Conservation (phyloP, 2,888 invertebrate genomes). For the Synanthedon vespiformis region DNA sequence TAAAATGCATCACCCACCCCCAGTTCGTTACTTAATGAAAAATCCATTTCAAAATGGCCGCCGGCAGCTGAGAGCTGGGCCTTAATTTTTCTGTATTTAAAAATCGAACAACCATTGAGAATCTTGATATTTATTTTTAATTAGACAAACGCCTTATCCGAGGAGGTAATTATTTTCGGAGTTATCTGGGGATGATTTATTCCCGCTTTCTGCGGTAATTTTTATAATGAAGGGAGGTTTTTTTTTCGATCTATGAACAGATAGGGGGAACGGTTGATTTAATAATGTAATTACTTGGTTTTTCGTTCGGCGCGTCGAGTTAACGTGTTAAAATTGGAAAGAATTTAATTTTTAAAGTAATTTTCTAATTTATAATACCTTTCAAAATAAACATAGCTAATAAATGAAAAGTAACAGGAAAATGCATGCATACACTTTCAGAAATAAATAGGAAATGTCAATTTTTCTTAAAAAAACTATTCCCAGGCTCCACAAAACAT, state of each 20-base stretch:
- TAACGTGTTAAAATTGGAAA: no score
- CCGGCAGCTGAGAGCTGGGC: conserved; percentile 10
- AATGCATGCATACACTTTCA: no score
- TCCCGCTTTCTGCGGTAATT: conserved; percentile 21
- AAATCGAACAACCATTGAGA: conserved; percentile 27
- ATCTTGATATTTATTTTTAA: conserved; percentile 63
- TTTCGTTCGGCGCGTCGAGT: neutral
- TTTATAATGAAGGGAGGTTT: conserved; percentile 4
- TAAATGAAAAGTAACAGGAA: no score
- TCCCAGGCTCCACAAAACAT: no score
- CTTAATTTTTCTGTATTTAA: conserved; percentile 4
- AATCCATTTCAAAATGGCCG: conserved; percentile 33
- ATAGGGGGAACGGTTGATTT: conserved; percentile 25
- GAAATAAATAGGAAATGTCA: no score
- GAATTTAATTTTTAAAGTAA: no score
- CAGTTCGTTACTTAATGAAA: conserved; percentile 41
- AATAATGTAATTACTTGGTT: conserved; percentile 28
- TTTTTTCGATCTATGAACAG: conserved; percentile 32
- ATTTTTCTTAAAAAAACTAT: no score
- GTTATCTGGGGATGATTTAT: conserved; percentile 65
- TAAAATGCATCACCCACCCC: conserved; percentile 12
- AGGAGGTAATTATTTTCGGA: conserved; percentile 53
- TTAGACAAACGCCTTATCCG: conserved; percentile 39
- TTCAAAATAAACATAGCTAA: no score
- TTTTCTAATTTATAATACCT: no score